Conservation (phyloP, 2,797 vertebrate genomes). For the Streptopelia turtur region DNA sequence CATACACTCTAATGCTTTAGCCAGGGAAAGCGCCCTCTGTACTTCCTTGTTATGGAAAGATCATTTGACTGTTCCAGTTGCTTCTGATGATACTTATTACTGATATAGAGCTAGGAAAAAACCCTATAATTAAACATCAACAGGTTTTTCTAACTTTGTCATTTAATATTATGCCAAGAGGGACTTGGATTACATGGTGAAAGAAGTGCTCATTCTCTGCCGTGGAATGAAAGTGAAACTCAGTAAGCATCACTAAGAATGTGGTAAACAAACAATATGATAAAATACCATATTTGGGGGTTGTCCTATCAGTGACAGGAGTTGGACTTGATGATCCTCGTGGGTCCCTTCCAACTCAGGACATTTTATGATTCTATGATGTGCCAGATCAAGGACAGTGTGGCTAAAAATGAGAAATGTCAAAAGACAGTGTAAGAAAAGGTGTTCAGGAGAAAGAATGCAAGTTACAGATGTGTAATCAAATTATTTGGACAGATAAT, state of each 20-base stretch:
- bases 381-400: neutral
- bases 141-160: neutral
- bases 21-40: neutral
- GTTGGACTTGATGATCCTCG: too few species aligned
- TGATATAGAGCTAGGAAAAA: neutral
- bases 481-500: conserved; percentile 3
- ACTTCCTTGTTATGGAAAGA: neutral
- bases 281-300: neutral
- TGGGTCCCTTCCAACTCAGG: too few species aligned
- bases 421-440: neutral
- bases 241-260: neutral
- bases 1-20: neutral
- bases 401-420: neutral
- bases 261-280: neutral
- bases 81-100: neutral
- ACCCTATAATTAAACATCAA: neutral
- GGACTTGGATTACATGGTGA: neutral
- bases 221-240: neutral
- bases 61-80: neutral
- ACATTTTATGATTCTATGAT: too few species aligned
- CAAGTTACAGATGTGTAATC: neutral
- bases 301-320: too few species aligned
- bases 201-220: neutral
- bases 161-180: neutral
- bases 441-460: neutral